Evolutionary conservation across 2,797 vertebrate species (phyloP), one percentile per base, ranked within the genome.

Genomic region (Phylloscopus collybita): DNA sequence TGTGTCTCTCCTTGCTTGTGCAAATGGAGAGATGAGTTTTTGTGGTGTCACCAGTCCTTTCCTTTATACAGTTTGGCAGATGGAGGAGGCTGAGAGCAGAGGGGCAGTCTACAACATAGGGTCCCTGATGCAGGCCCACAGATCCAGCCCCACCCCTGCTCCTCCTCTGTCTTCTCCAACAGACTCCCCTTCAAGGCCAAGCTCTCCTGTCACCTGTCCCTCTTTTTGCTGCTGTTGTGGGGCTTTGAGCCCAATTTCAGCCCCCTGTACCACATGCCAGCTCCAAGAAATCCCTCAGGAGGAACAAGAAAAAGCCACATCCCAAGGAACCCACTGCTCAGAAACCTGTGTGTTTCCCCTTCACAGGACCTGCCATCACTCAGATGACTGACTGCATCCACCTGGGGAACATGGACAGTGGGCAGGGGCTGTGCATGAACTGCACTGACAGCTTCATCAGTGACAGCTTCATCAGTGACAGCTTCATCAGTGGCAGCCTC

Each of bases 351-450:
- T 97, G 97, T 93, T 98, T 97, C 74, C 97, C 97, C 85, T 98
- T 98, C 96, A 97, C 98, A 0, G 98, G 98, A 66, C 98, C 98
- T 0, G 80, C 98, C 88, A 98, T 98, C 54, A 97, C 98, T 90
- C 97, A 92, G 93, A 97, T 98, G 90, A 98, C 98, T 0, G 98
- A 98, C 88, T 98, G 98, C 94, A 98, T 98, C 96, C 98, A 97
- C 6, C 96, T 98, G 2, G 98, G 98, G 15, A 98, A 98, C 95
- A 97, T 98, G 0, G 98, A 98, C 95, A 98, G 97, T 2, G 97
- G 98, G 2, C 98, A 96, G 32, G 97, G 75, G 0, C 95, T 98
- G 69, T 98, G 98, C 85, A 97, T 97, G 27, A 98, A 98, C 96
- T 98, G 98, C 96, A 98, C 98, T 0, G 98, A 98, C 95, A 98